These are phyloP conservation scores for Theropithecus gelada DNA, from an alignment of 2,113 vertebrate species.

Conservation along the genomic window DNA sequence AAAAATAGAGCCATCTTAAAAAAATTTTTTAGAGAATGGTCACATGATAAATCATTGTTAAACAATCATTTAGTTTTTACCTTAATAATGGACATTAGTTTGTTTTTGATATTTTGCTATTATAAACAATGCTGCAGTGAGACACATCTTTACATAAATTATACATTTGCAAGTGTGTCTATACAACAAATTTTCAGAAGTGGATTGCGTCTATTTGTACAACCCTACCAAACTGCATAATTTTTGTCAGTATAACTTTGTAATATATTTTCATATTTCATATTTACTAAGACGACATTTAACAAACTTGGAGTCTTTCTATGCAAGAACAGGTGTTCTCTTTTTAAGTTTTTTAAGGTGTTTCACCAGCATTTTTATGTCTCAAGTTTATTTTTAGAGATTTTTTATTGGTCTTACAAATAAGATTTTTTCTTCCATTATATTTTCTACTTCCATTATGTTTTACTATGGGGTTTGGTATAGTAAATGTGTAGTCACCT, in stretches of 20 bases:
- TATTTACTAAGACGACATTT: neutral
- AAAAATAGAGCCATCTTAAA: neutral
- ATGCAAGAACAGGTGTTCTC: neutral
- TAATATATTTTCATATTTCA: neutral
- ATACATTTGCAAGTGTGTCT: neutral
- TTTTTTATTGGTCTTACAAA: conserved; percentile 37
- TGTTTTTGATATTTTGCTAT: neutral
- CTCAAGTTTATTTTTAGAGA: conserved; percentile 33
- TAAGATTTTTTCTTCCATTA: conserved; percentile 18
- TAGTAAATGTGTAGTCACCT: neutral
- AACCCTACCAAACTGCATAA: neutral
- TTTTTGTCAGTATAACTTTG: neutral
- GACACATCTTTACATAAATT: neutral
- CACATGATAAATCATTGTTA: neutral
- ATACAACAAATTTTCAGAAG: neutral
- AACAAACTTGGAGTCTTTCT: conserved; percentile 7
- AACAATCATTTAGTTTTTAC: neutral
- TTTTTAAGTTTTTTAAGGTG: neutral
- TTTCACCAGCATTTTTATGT: conserved; percentile 29
- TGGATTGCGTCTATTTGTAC: neutral
- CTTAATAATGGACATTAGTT: neutral
- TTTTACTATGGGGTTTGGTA: neutral
- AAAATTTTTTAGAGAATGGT: neutral
- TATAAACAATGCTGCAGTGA: neutral
- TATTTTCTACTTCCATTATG: neutral